Conservation (phyloP, 2,888 invertebrate genomes). For the Meloe dianella region DNA sequence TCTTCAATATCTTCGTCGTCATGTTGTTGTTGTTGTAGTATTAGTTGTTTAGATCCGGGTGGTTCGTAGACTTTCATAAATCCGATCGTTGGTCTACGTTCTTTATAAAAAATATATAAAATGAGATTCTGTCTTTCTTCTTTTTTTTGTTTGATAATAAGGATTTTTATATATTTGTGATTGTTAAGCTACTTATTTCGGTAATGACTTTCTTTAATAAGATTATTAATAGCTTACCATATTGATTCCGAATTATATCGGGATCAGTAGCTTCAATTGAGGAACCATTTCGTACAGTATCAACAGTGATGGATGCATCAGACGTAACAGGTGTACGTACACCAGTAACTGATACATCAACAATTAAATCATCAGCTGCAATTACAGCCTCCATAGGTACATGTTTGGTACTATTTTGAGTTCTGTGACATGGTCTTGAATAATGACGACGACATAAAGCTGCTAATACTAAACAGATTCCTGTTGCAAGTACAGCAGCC, state of each 20-base stretch:
- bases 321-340: slow-evolving; percentile 57
- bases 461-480: slow-evolving; percentile 77
- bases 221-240: slow-evolving; percentile 67
- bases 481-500: slow-evolving; percentile 76
- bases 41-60: slow-evolving; percentile 56
- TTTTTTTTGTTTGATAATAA: not conserved
- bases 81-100: slow-evolving; percentile 60
- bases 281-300: slow-evolving; percentile 60
- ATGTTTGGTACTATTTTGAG: slow-evolving; percentile 52
- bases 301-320: slow-evolving; percentile 52
- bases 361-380: slow-evolving; percentile 55
- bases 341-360: slow-evolving; percentile 56
- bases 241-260: slow-evolving; percentile 87
- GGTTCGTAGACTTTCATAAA: slow-evolving; percentile 66
- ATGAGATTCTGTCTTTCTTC: not conserved
- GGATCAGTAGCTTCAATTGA: slow-evolving; percentile 77
- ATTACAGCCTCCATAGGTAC: slow-evolving; percentile 59
- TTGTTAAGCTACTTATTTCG: slow-evolving; percentile 25
- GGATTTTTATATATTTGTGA: not conserved
- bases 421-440: slow-evolving; percentile 50
- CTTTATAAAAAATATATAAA: slow-evolving; percentile 35
- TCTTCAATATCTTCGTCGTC: slow-evolving; percentile 61
- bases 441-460: slow-evolving; percentile 68
- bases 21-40: not conserved
- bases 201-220: slow-evolving; percentile 12